Evolutionary conservation across 2,797 vertebrate genomes (phyloP).

Genomic region (Eutrigla gurnardus): DNA sequence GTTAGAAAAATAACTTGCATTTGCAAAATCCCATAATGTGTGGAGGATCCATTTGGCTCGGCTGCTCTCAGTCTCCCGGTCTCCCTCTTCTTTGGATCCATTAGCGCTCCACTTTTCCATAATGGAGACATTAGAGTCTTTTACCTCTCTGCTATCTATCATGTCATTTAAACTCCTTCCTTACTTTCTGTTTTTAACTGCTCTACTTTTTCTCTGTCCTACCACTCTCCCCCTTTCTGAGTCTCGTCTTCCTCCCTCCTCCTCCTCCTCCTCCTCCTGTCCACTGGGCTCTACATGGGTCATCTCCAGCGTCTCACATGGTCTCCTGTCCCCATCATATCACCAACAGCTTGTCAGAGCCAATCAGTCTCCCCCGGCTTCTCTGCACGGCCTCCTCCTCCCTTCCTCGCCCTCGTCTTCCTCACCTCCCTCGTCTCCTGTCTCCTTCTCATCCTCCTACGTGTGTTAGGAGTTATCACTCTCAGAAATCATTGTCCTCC

Average conservation of each 20-base stretch:
- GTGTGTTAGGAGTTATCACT: constrained; percentile 71
- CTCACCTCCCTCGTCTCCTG: constrained; percentile 60
- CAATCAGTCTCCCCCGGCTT: constrained; percentile 72
- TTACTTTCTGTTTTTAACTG: constrained; percentile 70
- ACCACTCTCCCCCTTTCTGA: not conserved
- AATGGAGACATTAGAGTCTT: constrained; percentile 76
- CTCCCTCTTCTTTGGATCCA: constrained; percentile 67
- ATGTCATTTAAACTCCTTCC: constrained; percentile 65
- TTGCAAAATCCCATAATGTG: constrained; percentile 59
- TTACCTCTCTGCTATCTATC: constrained; percentile 65
- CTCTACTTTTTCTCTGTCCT: constrained; percentile 13
- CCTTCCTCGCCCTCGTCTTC: constrained; percentile 52
- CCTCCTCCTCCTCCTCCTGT: constrained; percentile 2
- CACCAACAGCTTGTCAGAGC: constrained; percentile 83
- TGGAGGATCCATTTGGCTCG: constrained; percentile 40
- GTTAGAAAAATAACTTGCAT: constrained; percentile 58
- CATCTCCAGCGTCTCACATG: constrained; percentile 59
- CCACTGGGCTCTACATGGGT: constrained; percentile 35
- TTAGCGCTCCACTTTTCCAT: constrained; percentile 67
- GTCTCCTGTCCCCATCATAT: constrained; percentile 78
- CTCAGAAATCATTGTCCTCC: constrained; percentile 45
- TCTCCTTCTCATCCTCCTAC: constrained; percentile 66
- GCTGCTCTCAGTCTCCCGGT: constrained; percentile 47
- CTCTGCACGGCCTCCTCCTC: constrained; percentile 44
- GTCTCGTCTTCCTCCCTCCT: constrained; percentile 8